These are phyloP conservation scores for Rhinatrema bivittatum DNA, from an alignment of 2,797 vertebrate species.

Conservation along the genomic window DNA sequence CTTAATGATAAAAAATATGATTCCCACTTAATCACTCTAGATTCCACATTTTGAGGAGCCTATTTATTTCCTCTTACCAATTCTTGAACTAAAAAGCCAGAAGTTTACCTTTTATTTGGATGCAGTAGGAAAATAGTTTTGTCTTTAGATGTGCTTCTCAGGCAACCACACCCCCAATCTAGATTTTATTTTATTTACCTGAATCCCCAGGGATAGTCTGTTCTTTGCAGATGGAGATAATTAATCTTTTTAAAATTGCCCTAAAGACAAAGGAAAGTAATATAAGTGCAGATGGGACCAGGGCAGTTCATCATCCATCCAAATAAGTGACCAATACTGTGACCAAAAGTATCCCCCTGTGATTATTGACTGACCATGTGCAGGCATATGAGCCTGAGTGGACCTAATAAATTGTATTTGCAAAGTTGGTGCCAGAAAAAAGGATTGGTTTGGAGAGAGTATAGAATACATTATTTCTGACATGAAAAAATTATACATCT, in stretches of 20 bases:
- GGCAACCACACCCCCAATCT: slow-evolving; percentile 13
- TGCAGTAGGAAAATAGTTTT: slow-evolving; percentile 26
- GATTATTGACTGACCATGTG: slow-evolving; percentile 33
- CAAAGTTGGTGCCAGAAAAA: slow-evolving; percentile 16
- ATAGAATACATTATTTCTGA: slow-evolving; percentile 45
- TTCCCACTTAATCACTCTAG: no score
- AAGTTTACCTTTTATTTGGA: no score
- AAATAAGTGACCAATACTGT: slow-evolving; percentile 43
- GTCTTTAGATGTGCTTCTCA: slow-evolving; percentile 21
- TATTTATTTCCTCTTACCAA: no score
- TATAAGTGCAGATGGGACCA: slow-evolving; percentile 50
- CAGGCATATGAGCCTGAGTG: slow-evolving; percentile 20
- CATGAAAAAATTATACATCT: slow-evolving; percentile 35
- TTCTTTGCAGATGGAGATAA: slow-evolving; percentile 36
- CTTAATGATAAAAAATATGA: no score
- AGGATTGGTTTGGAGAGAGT: slow-evolving; percentile 8
- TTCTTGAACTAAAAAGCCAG: no score
- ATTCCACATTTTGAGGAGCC: no score
- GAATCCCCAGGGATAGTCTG: slow-evolving; percentile 24
- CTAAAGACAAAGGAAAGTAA: slow-evolving; percentile 46
- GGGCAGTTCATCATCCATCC: slow-evolving; percentile 37
- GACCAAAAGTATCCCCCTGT: slow-evolving; percentile 36
- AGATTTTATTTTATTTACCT: slow-evolving; percentile 27
- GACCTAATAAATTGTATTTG: slow-evolving; percentile 27
- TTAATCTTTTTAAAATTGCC: slow-evolving; percentile 40